These are phyloP conservation scores for Phenganax subtilis DNA, from an alignment of 92 coral and sea anemone species.

Conservation along the genomic window DNA sequence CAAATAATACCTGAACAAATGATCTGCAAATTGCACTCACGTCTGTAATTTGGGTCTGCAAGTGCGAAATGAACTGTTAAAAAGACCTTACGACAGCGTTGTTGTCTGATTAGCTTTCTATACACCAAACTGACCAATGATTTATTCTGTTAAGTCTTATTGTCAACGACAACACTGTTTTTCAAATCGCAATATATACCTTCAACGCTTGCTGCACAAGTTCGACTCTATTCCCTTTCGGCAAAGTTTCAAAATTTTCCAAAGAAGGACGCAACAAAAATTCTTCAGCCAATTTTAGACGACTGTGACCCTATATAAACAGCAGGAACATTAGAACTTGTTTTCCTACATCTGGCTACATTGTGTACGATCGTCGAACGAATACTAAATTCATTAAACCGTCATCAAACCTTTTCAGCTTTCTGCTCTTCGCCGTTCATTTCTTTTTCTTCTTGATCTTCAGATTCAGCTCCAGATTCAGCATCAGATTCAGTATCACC, in stretches of 20 bases:
- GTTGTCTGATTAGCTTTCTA: background rate
- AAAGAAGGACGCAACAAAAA: conserved; percentile 68
- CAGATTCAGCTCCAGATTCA: conserved; percentile 40
- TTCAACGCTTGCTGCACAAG: conserved; percentile 66
- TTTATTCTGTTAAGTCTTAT: background rate
- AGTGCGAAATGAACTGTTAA: background rate
- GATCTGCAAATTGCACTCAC: conserved; percentile 25
- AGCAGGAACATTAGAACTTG: background rate
- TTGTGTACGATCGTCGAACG: background rate
- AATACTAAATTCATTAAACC: background rate
- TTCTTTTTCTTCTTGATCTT: conserved; percentile 48
- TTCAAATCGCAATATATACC: conserved; percentile 37
- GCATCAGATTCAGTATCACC: conserved; percentile 19
- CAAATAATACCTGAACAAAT: conserved; percentile 30
- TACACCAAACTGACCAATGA: background rate
- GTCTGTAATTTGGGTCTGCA: conserved; percentile 31
- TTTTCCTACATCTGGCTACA: too few species aligned
- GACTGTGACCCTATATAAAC: conserved; percentile 44
- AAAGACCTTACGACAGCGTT: background rate
- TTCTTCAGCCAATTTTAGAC: conserved; percentile 58
- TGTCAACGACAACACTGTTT: too few species aligned
- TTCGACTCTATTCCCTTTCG: conserved; percentile 49
- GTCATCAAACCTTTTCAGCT: conserved; percentile 52
- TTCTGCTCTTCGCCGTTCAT: conserved; percentile 54
- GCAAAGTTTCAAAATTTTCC: conserved; percentile 59